phyloP scores from a whole-genome alignment of 2,888 invertebrate species.

The Crocallis elinguaria region DNA sequence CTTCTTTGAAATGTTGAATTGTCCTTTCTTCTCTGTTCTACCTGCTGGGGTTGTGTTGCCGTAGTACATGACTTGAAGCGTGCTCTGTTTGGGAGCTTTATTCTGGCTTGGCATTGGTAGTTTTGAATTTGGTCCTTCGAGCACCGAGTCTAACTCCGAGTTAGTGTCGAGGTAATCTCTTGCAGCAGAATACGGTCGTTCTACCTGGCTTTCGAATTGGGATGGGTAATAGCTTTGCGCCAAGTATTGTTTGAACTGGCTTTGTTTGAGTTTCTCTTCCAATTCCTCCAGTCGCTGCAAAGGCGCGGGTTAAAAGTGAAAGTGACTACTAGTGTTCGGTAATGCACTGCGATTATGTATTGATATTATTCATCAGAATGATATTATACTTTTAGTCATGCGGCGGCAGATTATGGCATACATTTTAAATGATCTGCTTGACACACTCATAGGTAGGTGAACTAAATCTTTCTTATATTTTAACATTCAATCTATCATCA shows the following conservation, averaged over 20 bases:
- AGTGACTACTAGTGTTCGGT: slow-evolving; percentile 6
- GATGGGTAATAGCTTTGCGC: slow-evolving; percentile 62
- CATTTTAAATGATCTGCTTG: neutral
- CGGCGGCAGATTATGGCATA: neutral
- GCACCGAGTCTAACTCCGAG: slow-evolving; percentile 46
- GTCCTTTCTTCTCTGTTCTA: slow-evolving; percentile 65
- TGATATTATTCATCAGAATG: slow-evolving; percentile 3
- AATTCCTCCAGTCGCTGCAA: slow-evolving; percentile 71
- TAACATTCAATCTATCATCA: too few species aligned
- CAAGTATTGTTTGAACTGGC: slow-evolving; percentile 73
- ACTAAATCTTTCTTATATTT: too few species aligned
- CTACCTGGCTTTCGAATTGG: slow-evolving; percentile 66
- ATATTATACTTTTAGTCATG: too few species aligned
- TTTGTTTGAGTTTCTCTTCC: slow-evolving; percentile 77
- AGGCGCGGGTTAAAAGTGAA: slow-evolving; percentile 20
- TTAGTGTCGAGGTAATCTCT: slow-evolving; percentile 50
- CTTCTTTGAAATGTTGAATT: slow-evolving; percentile 74
- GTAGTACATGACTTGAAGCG: slow-evolving; percentile 69
- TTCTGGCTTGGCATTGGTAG: slow-evolving; percentile 42
- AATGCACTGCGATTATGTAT: slow-evolving; percentile 18
- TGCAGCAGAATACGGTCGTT: slow-evolving; percentile 69
- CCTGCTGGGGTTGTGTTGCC: slow-evolving; percentile 51
- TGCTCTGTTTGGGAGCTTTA: slow-evolving; percentile 51
- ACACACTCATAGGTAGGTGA: neutral
- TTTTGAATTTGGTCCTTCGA: slow-evolving; percentile 45